Base-by-base conservation (phyloP, 2,797 vertebrate genomes). In the Onychomys arenicola region DNA sequence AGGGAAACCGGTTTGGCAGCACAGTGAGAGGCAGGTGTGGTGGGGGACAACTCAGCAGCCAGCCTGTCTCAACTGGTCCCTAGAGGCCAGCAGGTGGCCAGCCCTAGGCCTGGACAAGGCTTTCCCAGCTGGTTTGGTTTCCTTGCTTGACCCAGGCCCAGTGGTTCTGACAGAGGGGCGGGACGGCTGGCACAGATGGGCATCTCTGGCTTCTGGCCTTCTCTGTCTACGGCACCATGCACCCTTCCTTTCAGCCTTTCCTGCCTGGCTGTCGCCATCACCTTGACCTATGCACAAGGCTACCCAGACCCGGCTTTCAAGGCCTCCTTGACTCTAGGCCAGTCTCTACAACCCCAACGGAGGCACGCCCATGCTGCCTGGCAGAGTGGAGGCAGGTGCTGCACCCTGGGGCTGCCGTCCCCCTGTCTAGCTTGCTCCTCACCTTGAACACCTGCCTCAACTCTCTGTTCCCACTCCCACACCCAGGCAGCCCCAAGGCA, bases 1-100 rank as follows among this genome's bases (percentile, higher is more conserved):
- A 43, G 95, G 76, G 43, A 84, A 97, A 97, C 98, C 46, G 73
- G 98, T 98, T 90, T 96, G 73, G 95, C 81, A 37, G 76, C 1
- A 69, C 23, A 87, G 82, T 63, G 90, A 90, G 95, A 95, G 76
- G 93, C 0, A 32, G 96, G 97, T 37, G 19, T 10, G 19, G 67
- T 7, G 73, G 80, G 61, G n/a, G 69, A 91, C 67, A 90, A 85
- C 73, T 43, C 57, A 43, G 73, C 88, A 95, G 90, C 61, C 69
- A 93, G 93, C 97, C 91, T 94, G 97, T 96, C 95, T 95, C 92
- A 81, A 92, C 97, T 77, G 75, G 96, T 93, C 73, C 40, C 59
- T 29, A 19, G 67, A 89, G 77, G 96, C 90, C 67, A 75, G 78
- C 55, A 49, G 95, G 95, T 89, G 93, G 91, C 91, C 90, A 94